These are phyloP conservation scores for Plagodis pulveraria DNA, from an alignment of 2,888 invertebrate species.

Conservation along the genomic window DNA sequence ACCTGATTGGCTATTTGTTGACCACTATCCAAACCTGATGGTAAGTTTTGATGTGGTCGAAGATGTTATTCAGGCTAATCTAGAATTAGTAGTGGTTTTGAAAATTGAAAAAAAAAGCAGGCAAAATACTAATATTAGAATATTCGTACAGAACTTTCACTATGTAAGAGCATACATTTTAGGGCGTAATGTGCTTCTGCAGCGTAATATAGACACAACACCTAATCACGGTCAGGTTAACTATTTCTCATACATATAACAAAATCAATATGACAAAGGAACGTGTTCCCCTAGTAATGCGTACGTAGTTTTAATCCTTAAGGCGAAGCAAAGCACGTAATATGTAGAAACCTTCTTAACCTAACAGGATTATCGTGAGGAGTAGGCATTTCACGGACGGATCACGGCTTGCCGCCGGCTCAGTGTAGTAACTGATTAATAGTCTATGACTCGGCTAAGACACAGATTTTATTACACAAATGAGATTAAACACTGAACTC, in stretches of 20 bases:
- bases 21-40: too few species aligned
- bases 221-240: too few species aligned
- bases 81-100: too few species aligned
- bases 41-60: too few species aligned
- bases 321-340: slow-evolving; percentile 88
- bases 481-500: slow-evolving; percentile 63
- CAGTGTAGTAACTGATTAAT: not conserved
- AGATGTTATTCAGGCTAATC: too few species aligned
- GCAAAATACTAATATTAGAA: too few species aligned
- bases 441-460: slow-evolving; percentile 65
- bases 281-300: slow-evolving; percentile 26
- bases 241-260: slow-evolving; percentile 12
- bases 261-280: slow-evolving; percentile 27
- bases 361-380: slow-evolving; percentile 89
- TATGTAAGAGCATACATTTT: too few species aligned
- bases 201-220: too few species aligned
- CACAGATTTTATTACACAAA: slow-evolving; percentile 85
- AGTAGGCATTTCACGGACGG: slow-evolving; percentile 86
- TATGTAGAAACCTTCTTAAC: slow-evolving; percentile 90
- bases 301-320: slow-evolving; percentile 86
- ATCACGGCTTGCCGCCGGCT: slow-evolving; percentile 76
- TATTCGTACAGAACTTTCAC: too few species aligned
- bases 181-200: too few species aligned
- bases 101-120: too few species aligned
- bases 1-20: too few species aligned